phyloP scores from a whole-genome alignment of 2,113 vertebrate genomes.

The Ophthalmolycus amberensis region DNA sequence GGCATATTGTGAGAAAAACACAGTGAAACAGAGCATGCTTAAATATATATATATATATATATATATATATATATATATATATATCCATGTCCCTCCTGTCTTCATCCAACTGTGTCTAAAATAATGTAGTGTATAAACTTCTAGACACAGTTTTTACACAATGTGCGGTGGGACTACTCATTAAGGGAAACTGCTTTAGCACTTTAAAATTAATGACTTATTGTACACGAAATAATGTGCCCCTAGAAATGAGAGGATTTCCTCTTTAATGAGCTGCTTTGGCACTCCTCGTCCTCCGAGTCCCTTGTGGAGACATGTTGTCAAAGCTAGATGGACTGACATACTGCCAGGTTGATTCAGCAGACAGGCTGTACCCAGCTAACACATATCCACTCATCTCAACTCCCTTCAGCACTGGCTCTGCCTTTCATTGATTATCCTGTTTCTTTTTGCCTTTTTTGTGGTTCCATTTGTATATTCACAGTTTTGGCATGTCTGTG shows the following conservation, averaged over 20 bases:
- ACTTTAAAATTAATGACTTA: conserved; percentile 47
- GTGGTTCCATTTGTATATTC: conserved; percentile 28
- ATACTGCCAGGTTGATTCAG: conserved; percentile 21
- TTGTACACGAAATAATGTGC: conserved; percentile 46
- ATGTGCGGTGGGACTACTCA: conserved; percentile 17
- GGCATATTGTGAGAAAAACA: background rate
- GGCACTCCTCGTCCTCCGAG: background rate
- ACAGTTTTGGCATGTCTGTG: conserved; percentile 12
- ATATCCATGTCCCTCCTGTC: background rate
- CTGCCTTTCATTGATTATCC: conserved; percentile 27
- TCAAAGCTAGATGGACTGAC: conserved; percentile 47
- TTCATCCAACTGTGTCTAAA: background rate
- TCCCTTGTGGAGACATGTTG: conserved; percentile 30
- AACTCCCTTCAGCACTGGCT: conserved; percentile 1
- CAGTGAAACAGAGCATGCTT: background rate
- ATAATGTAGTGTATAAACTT: conserved; percentile 10
- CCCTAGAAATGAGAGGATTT: conserved; percentile 34
- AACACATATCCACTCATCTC: conserved; percentile 17
- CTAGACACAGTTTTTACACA: conserved; percentile 20
- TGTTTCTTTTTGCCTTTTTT: conserved; percentile 39
- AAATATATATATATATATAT: background rate
- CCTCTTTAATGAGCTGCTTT: conserved; percentile 51
- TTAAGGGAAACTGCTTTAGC: conserved; percentile 33
- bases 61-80: background rate
- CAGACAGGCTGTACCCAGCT: conserved; percentile 3